Base-by-base conservation (phyloP, 2,888 invertebrate species). In the Cephalotes varians region DNA sequence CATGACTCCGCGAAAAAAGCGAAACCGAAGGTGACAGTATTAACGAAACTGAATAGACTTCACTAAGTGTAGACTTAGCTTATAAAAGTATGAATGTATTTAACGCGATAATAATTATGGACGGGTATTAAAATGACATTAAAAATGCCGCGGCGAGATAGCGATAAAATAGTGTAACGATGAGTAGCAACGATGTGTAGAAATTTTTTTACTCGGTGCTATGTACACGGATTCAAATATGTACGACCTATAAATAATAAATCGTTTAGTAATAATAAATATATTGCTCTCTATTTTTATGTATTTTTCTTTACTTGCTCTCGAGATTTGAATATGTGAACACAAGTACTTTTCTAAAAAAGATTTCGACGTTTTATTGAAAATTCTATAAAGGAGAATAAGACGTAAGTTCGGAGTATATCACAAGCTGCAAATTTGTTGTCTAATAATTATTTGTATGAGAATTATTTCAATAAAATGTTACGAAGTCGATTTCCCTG, bases 141-240 rank as follows among this genome's bases (percentile, higher is more conserved):
- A 65, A 65, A 62, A 54, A 15, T 6, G 21, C 2, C 3, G 34
- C 34, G 34, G 10, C 18, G 47, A 79, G 40, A 80, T 82, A 84
- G 69, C n/a, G 54, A 40, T 21, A 58, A 54, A 72, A 51, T 25
- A 54, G 79, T 44, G 51, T 67, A 47, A 40, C 67, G 76, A 28
- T 51, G 79, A 49, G 34, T 74, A 81, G 81, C 44, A 56, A 81
- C 44, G 34, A 60, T 64, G 15, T 64, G 49, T 40, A 77, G 62
- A 18, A 54, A 64, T 64, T 81, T 77, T 64, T 81, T 77, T 77
- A 81, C 62, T 64, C 34, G 81, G 79, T 64, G 81, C 81, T 81
- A 54, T 64, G 64, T 80, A 62, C 51, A 77, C 80, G 54, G 7
- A 77, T 65, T 56, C 7, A 71, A 54, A 56, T 71, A 71, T 77